A percentile compares a stretch with the other conserved stretches of the same genome.
Conservation (phyloP, 37 sponge, comb jelly and placozoan genomes). For the Halichondria panicea region DNA sequence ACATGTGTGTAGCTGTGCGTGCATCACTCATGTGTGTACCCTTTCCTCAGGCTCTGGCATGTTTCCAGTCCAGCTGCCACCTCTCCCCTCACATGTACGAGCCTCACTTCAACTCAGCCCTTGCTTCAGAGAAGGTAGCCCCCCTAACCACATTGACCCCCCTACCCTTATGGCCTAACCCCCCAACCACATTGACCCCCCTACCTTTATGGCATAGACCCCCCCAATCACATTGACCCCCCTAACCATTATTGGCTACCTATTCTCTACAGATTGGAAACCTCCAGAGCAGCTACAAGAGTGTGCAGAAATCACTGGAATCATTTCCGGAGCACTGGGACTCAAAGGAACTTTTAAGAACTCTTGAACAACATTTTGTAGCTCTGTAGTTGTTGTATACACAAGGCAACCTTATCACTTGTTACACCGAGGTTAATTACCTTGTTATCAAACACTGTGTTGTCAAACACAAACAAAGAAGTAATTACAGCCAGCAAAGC, state of each 20-base stretch:
- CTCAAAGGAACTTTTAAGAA: conserved; percentile 83
- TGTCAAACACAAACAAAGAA: too few relatives aligned
- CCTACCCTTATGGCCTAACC: not conserved
- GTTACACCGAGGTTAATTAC: too few relatives aligned
- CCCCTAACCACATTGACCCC: not conserved
- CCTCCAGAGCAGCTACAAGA: conserved; percentile 84
- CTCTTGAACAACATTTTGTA: conserved; percentile 85
- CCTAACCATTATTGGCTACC: not conserved
- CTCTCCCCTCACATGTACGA: conserved; percentile 84
- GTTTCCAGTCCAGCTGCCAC: conserved; percentile 74
- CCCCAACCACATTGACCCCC: not conserved
- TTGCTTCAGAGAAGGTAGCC: conserved; percentile 72
- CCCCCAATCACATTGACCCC: not conserved
- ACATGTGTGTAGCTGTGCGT: not conserved
- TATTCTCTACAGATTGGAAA: conserved; percentile 68
- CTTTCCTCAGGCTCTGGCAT: conserved; percentile 75
- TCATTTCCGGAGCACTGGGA: conserved; percentile 89
- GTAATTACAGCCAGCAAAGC: too few relatives aligned
- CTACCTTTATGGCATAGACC: not conserved
- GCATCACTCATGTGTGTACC: not conserved
- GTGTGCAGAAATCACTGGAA: conserved; percentile 72
- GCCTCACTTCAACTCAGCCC: conserved; percentile 90
- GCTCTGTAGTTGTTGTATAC: too few relatives aligned
- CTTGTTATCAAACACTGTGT: too few relatives aligned
- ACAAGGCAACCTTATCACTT: too few relatives aligned